Conservation (phyloP, 1,140 invertebrate genomes). For the Drosophila athabasca region DNA sequence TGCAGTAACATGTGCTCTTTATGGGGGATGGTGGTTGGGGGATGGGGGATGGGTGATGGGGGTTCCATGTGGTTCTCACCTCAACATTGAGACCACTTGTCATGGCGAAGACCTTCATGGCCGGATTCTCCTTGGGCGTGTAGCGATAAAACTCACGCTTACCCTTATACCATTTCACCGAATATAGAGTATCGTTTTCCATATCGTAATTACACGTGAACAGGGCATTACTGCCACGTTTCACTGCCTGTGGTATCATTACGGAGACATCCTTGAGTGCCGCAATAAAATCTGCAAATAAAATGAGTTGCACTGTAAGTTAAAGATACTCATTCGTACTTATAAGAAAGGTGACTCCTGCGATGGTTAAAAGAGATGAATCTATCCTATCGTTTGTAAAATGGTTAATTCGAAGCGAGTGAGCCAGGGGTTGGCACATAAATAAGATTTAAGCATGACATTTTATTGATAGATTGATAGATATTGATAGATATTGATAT, state of each 20-base stretch:
- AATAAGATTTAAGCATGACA: too few relatives aligned
- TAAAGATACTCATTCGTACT: slow-evolving; percentile 31
- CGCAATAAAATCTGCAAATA: slow-evolving; percentile 80
- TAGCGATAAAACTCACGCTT: slow-evolving; percentile 89
- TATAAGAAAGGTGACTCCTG: slow-evolving; percentile 11
- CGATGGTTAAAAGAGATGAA: slow-evolving; percentile 10
- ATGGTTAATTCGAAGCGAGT: too few relatives aligned
- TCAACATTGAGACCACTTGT: slow-evolving; percentile 87
- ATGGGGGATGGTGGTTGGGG: slow-evolving; percentile 34
- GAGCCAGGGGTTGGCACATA: too few relatives aligned
- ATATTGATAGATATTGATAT: too few relatives aligned
- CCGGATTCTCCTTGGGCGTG: slow-evolving; percentile 87
- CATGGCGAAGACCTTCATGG: slow-evolving; percentile 87
- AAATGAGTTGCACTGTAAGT: slow-evolving; percentile 25
- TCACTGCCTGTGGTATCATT: slow-evolving; percentile 88
- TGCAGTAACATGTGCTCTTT: slow-evolving; percentile 71
- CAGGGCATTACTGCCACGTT: slow-evolving; percentile 88
- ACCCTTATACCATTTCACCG: slow-evolving; percentile 93
- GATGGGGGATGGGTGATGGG: background rate
- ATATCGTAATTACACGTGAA: slow-evolving; percentile 91
- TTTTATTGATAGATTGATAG: too few relatives aligned
- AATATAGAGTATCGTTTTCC: slow-evolving; percentile 90
- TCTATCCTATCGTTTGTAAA: too few relatives aligned
- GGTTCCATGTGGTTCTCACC: slow-evolving; percentile 85
- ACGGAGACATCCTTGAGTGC: slow-evolving; percentile 88